phyloP scores from a whole-genome alignment of 2,797 vertebrate species.

The Stomatorhinus walkeri region DNA sequence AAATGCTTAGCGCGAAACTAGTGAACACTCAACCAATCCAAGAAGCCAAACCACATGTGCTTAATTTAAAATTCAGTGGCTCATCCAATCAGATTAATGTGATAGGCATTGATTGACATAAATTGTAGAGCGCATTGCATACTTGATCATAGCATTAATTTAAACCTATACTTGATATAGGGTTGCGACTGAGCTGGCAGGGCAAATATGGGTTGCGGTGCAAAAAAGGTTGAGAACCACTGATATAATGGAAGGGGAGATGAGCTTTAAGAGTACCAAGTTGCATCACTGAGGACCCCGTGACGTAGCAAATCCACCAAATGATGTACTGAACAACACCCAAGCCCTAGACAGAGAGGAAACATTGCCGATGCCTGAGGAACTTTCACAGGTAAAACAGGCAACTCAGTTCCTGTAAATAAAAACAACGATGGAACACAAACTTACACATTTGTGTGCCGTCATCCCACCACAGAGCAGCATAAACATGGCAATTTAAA shows the following conservation, averaged over 20 bases:
- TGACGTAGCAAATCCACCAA: background rate
- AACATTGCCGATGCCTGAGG: background rate
- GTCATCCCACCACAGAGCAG: background rate
- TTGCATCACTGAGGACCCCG: background rate
- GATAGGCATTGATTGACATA: background rate
- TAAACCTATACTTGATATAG: background rate
- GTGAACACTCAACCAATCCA: background rate
- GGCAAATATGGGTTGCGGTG: background rate
- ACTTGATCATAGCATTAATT: background rate
- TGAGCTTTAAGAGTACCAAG: background rate
- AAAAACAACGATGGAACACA: background rate
- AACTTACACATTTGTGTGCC: background rate
- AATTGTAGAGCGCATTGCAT: background rate
- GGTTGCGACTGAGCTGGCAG: background rate
- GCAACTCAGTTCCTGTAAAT: background rate
- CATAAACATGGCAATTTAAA: background rate
- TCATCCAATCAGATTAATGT: background rate
- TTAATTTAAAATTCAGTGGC: background rate
- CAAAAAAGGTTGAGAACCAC: background rate
- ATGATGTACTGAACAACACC: background rate
- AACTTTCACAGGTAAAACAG: background rate
- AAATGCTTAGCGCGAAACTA: background rate
- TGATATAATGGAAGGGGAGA: background rate
- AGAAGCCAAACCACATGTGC: background rate
- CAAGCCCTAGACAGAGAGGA: background rate